Evolutionary conservation across 2,797 vertebrate genomes (phyloP).

Genomic region (Pangasius larnaudii): DNA sequence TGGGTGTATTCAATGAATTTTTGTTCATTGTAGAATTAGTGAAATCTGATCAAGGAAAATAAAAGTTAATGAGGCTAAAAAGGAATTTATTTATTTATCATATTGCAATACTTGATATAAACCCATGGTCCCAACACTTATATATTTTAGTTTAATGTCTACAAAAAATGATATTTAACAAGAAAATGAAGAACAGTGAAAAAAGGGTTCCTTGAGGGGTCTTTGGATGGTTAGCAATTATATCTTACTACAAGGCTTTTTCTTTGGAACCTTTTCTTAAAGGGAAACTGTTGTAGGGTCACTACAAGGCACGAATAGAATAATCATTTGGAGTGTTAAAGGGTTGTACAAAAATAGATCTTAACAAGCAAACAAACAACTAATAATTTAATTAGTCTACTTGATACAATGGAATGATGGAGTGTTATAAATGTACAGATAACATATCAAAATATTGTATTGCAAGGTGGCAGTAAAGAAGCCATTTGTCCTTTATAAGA

Average conservation of each 20-base stretch:
- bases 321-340: not conserved
- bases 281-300: not conserved
- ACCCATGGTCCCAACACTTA: not conserved
- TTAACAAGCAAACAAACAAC: not conserved
- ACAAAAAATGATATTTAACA: not conserved
- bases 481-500: not conserved
- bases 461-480: not conserved
- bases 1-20: not conserved
- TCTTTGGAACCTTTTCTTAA: not conserved
- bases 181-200: not conserved
- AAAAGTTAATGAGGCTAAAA: not conserved
- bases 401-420: not conserved
- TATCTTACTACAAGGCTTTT: not conserved
- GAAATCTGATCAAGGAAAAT: not conserved
- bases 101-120: not conserved
- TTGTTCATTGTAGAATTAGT: not conserved
- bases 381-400: not conserved
- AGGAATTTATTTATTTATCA: not conserved
- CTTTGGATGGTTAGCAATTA: not conserved
- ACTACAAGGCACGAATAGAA: not conserved
- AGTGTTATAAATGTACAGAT: not conserved
- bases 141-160: not conserved
- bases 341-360: not conserved
- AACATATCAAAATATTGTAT: not conserved
- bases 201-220: not conserved